Percentiles rank a stretch among this genome's conserved stretches.
These are phyloP conservation scores for Oreocharis arfaki DNA, from an alignment of 2,113 vertebrate genomes.

Conservation along the genomic window DNA sequence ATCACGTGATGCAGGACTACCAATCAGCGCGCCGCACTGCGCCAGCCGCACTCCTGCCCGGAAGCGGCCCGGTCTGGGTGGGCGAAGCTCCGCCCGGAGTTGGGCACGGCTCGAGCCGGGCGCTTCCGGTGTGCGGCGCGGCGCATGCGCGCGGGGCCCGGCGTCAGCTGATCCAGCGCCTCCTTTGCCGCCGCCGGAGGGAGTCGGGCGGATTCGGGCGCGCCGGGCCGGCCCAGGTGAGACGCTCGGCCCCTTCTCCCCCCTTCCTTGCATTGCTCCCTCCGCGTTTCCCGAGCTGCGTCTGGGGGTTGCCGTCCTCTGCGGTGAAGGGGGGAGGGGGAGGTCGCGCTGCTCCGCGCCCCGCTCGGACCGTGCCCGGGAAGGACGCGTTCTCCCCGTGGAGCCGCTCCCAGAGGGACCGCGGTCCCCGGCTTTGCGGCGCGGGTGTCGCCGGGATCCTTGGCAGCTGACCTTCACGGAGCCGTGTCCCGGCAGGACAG, in stretches of 20 bases:
- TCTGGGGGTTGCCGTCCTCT: fast-evolving
- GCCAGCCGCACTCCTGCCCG: background rate
- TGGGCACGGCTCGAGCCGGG: background rate
- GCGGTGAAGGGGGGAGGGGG: too few relatives aligned
- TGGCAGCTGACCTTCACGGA: background rate
- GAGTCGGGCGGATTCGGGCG: background rate
- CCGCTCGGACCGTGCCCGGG: too few relatives aligned
- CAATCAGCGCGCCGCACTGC: background rate
- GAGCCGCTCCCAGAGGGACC: background rate
- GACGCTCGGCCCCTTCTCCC: background rate
- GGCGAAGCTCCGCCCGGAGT: background rate
- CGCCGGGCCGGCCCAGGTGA: background rate
- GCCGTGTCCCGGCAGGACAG: background rate
- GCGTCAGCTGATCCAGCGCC: slow-evolving; percentile 8
- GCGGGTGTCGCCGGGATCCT: background rate
- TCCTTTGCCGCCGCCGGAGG: background rate
- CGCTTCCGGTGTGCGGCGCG: background rate
- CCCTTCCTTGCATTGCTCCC: fast-evolving
- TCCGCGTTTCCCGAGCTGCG: fast-evolving
- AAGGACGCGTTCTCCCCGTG: background rate
- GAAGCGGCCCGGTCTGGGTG: background rate
- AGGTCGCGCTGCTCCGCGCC: too few relatives aligned
- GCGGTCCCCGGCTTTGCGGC: background rate
- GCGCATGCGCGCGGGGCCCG: background rate
- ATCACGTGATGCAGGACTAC: background rate